Conservation (phyloP, 2,888 invertebrate species). For the Drosophila acutilabella region DNA sequence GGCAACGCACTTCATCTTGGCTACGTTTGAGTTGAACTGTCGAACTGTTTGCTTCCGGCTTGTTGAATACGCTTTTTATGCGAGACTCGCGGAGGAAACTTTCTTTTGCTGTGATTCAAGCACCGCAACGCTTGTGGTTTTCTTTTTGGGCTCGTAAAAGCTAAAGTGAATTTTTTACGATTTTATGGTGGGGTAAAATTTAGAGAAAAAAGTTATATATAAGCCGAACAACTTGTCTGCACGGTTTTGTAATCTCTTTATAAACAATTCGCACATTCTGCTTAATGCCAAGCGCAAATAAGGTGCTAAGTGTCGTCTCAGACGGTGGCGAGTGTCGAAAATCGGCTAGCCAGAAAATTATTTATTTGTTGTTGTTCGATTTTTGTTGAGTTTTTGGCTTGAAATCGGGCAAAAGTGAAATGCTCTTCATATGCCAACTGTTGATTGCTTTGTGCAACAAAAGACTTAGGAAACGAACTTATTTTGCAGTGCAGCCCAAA, state of each 20-base stretch:
- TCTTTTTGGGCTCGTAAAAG: constrained; percentile 58
- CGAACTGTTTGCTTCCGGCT: constrained; percentile 72
- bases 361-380: constrained; percentile 6
- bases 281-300: constrained; percentile 74
- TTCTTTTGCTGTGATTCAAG: constrained; percentile 63
- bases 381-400: constrained; percentile 9
- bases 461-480: constrained; percentile 71
- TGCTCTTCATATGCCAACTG: constrained; percentile 19
- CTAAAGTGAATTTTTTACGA: constrained; percentile 54
- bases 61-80: constrained; percentile 63
- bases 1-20: constrained; percentile 59
- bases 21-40: constrained; percentile 23
- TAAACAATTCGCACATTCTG: constrained; percentile 79
- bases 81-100: constrained; percentile 48
- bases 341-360: constrained; percentile 56
- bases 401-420: constrained; percentile 42
- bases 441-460: constrained; percentile 37
- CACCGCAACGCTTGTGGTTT: constrained; percentile 37
- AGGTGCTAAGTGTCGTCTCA: constrained; percentile 73
- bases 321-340: constrained; percentile 28
- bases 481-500: constrained; percentile 6
- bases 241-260: constrained; percentile 79
- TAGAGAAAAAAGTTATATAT: constrained; percentile 36
- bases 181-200: constrained; percentile 55
- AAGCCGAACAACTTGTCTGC: constrained; percentile 54